Percentiles rank a stretch among this genome's conserved stretches.
Evolutionary conservation across 37 sponge, comb jelly and placozoan species (phyloP).

Genomic region (Beroe ovata): DNA sequence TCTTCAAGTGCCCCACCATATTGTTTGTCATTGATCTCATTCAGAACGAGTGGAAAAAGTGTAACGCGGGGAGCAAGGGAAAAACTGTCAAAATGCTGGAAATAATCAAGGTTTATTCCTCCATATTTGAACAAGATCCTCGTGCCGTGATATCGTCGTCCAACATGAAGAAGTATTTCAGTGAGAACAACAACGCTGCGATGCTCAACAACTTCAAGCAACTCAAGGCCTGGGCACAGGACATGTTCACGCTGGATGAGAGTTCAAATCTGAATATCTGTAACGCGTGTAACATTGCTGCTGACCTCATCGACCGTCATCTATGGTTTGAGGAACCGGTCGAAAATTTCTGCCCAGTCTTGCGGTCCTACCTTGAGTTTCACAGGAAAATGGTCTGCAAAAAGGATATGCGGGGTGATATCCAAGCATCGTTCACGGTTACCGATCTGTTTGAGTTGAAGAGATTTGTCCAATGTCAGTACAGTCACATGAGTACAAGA

Average conservation of each 20-base stretch:
- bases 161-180: slow-evolving; percentile 20
- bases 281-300: slow-evolving; percentile 2
- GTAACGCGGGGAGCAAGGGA: neutral
- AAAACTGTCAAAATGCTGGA: slow-evolving; percentile 12
- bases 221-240: slow-evolving; percentile 26
- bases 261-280: neutral
- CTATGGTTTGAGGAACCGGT: slow-evolving; percentile 49
- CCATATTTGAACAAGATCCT: slow-evolving; percentile 31
- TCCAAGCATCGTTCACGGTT: slow-evolving; percentile 7
- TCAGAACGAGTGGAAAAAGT: slow-evolving; percentile 23
- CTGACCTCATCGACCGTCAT: neutral
- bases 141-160: neutral
- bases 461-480: neutral
- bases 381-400: slow-evolving; percentile 27
- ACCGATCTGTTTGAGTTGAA: slow-evolving; percentile 57
- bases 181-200: slow-evolving; percentile 12
- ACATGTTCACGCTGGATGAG: neutral
- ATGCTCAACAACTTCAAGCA: slow-evolving; percentile 18
- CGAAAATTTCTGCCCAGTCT: slow-evolving; percentile 17
- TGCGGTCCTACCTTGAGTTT: neutral
- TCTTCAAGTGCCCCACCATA: slow-evolving; percentile 25
- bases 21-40: neutral
- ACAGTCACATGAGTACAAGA: neutral
- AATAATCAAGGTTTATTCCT: slow-evolving; percentile 11
- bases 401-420: slow-evolving; percentile 15